These are phyloP conservation scores for Uromys caudimaculatus DNA, from an alignment of 2,797 vertebrate species.

Conservation along the genomic window DNA sequence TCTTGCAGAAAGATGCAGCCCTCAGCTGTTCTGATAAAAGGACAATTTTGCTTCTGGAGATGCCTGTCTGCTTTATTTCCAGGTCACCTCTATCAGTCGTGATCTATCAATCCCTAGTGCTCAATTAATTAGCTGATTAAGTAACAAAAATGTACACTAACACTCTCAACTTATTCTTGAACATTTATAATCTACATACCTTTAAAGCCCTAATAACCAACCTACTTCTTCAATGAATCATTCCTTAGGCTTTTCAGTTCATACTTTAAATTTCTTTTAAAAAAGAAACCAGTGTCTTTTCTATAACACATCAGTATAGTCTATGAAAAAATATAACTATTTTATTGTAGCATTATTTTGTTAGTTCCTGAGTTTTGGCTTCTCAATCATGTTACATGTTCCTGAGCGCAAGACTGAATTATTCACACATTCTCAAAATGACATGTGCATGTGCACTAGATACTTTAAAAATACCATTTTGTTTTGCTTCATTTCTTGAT, in stretches of 20 bases:
- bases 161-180: neutral
- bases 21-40: neutral
- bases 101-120: neutral
- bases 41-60: neutral
- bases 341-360: conserved; percentile 33
- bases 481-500: conserved; percentile 35
- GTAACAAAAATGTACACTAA: neutral
- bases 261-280: neutral
- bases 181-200: conserved; percentile 26
- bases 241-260: conserved; percentile 25
- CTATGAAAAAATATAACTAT: conserved; percentile 27
- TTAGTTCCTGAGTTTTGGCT: conserved; percentile 36
- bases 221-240: neutral
- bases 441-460: neutral
- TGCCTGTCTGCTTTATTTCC: neutral
- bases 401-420: neutral
- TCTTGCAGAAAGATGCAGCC: neutral
- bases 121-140: neutral
- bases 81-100: neutral
- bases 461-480: conserved; percentile 51
- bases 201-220: conserved; percentile 34
- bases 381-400: conserved; percentile 9
- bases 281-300: conserved; percentile 33
- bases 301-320: conserved; percentile 31
- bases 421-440: conserved; percentile 33